Conservation (phyloP, 2,888 invertebrate genomes). For the Desoria tigrina region DNA sequence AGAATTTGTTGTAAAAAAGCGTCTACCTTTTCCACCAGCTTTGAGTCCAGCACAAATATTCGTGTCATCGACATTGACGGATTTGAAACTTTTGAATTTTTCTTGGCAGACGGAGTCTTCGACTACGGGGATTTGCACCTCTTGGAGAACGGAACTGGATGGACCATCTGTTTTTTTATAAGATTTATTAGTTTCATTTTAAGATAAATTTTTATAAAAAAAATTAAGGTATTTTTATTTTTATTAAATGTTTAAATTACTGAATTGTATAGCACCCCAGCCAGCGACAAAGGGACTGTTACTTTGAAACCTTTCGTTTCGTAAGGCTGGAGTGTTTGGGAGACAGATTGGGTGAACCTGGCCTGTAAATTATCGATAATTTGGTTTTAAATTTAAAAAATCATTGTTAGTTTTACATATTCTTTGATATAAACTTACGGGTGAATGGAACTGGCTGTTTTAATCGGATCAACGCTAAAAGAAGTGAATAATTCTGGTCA, state of each 20-base stretch:
- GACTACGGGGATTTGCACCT: slow-evolving; percentile 72
- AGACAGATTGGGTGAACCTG: slow-evolving; percentile 74
- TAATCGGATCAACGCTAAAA: slow-evolving; percentile 68
- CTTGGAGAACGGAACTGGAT: slow-evolving; percentile 66
- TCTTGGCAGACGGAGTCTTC: slow-evolving; percentile 64
- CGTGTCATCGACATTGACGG: slow-evolving; percentile 62
- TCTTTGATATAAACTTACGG: slow-evolving; percentile 59
- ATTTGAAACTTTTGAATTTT: slow-evolving; percentile 63
- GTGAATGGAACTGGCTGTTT: slow-evolving; percentile 63
- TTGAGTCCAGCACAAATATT: slow-evolving; percentile 70
- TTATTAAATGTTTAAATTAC: slow-evolving; percentile 61
- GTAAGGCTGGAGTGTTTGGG: slow-evolving; percentile 63
- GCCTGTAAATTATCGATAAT: slow-evolving; percentile 59
- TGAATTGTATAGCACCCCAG: slow-evolving; percentile 73
- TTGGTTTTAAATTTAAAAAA: slow-evolving; percentile 11
- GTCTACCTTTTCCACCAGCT: slow-evolving; percentile 65
- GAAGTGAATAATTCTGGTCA: too few species aligned
- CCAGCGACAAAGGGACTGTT: slow-evolving; percentile 74
- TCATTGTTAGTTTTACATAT: not conserved
- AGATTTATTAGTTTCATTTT: slow-evolving; percentile 9
- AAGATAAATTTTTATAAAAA: not conserved
- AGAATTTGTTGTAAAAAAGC: too few species aligned
- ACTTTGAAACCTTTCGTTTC: slow-evolving; percentile 62
- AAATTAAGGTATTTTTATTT: not conserved
- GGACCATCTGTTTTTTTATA: slow-evolving; percentile 70